Base-by-base conservation (phyloP, 2,113 vertebrate species). In the Otolemur garnettii region DNA sequence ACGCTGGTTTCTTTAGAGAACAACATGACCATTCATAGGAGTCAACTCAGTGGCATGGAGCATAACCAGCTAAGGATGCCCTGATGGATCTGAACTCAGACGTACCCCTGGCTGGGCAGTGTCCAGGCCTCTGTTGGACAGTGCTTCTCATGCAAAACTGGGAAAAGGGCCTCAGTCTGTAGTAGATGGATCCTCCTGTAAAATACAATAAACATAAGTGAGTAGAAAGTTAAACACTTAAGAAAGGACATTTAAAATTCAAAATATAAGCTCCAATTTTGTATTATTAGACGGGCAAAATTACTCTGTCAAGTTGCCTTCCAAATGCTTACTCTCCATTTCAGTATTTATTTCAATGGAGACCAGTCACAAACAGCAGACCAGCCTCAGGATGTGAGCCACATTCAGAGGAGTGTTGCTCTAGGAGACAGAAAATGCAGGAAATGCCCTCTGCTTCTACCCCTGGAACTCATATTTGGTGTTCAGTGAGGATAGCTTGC, bases 31-130 rank as follows among this genome's bases (percentile, higher is more conserved):
- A 30, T 24, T 19, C 38, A 4, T 0, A 1, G 0, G 14, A 50
- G 4, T 21, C 15, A 18, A 4, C 26, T 42, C 83, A 21, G 2
- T 1, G 11, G 53, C 10, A 53, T 1, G 12, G 50, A 53, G 9
- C 1, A 21, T 3, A 84, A 60, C 8, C 50, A 24, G 21, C 50
- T 12, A 9, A 35, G 59, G 18, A 1, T 0, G 3, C 38, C 5
- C 45, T 45, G 33, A 6, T 2, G 21, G 45, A 60, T 14, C 7
- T 53, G 60, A 53, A 45, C 5, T 2, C 11, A 83, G 35, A 15
- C 1, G 0, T 10, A 33, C 33, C 28, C 1, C 17, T 21, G 33
- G 12, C 19, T 24, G 18, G 50, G 0, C 68, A 9, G 17, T 45
- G 42, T 0, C 30, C 62, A 64, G 26, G 18, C n/a, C 3, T 53